Conservation (phyloP, 1,140 invertebrate genomes). For the Panagrolaimus sp. region DNA sequence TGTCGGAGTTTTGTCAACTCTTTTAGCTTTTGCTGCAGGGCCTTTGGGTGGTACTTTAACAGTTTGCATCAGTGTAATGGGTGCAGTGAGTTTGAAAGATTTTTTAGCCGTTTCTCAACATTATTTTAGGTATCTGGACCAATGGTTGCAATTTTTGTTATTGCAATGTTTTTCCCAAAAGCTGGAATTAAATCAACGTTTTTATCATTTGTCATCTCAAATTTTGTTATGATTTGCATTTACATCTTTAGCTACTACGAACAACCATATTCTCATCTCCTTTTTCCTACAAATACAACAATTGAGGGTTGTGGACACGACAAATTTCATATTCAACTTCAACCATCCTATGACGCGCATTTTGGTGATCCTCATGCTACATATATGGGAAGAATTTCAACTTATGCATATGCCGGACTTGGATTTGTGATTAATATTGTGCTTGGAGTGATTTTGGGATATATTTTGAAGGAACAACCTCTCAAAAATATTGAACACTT, state of each 20-base stretch:
- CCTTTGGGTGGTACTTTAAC: conserved; percentile 1
- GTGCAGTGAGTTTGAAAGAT: neutral
- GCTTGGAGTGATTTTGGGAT: conserved; percentile 3
- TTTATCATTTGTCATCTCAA: neutral
- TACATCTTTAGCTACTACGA: conserved; percentile 7
- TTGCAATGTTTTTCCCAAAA: conserved; percentile 13
- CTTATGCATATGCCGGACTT: conserved; percentile 2
- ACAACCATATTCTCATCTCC: neutral
- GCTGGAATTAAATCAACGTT: conserved; percentile 9
- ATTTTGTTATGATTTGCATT: conserved; percentile 14
- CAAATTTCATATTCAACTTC: neutral
- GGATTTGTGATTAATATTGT: conserved; percentile 11
- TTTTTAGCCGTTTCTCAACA: too few species aligned
- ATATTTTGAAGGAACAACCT: conserved; percentile 1
- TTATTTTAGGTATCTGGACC: neutral
- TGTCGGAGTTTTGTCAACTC: neutral
- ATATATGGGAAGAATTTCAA: neutral
- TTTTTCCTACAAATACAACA: conserved; percentile 11
- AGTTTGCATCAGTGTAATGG: conserved; percentile 15
- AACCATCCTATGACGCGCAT: conserved; percentile 1
- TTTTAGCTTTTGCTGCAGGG: neutral
- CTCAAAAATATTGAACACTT: conserved; percentile 16
- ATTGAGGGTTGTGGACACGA: neutral
- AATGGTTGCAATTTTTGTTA: conserved; percentile 16
- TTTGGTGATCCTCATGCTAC: conserved; percentile 5